A percentile compares a stretch with the other conserved stretches of the same genome.
These are phyloP conservation scores for Venusia cambrica DNA, from an alignment of 2,888 invertebrate genomes.

Conservation along the genomic window DNA sequence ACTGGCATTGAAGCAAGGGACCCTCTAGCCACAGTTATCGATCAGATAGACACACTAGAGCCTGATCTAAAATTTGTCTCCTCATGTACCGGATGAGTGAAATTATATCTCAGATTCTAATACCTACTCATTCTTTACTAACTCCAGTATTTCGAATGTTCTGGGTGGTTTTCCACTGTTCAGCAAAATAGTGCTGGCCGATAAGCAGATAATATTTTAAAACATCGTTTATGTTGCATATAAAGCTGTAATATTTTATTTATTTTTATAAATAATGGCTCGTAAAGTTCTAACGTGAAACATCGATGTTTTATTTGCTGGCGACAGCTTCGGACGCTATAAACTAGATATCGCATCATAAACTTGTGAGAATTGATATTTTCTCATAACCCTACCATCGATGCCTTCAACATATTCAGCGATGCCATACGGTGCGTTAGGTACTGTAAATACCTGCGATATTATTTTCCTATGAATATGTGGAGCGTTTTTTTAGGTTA, in stretches of 20 bases:
- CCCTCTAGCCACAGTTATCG: too few relatives aligned
- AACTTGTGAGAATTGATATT: conserved; percentile 64
- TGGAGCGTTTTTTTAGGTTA: too few relatives aligned
- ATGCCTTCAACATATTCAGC: conserved; percentile 29
- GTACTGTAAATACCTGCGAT: too few relatives aligned
- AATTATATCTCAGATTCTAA: too few relatives aligned
- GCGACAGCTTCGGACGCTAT: conserved; percentile 51
- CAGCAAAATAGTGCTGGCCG: conserved; percentile 3
- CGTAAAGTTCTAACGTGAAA: conserved; percentile 69
- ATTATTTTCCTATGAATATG: too few relatives aligned
- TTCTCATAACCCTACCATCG: conserved; percentile 43
- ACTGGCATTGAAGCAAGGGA: too few relatives aligned
- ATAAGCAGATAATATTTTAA: conserved; percentile 33
- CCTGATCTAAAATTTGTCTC: too few relatives aligned
- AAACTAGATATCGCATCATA: conserved; percentile 62
- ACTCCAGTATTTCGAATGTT: too few relatives aligned
- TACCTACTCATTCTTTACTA: too few relatives aligned
- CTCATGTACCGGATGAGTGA: too few relatives aligned
- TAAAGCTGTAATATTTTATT: conserved; percentile 55
- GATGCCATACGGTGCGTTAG: conserved; percentile 16
- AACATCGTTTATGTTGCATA: conserved; percentile 40
- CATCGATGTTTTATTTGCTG: conserved; percentile 62
- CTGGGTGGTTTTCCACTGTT: too few relatives aligned
- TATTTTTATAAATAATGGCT: conserved; percentile 66
- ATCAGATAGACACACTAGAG: too few relatives aligned